Conservation (phyloP, 2,888 invertebrate species). For the Cosmia pyralina region DNA sequence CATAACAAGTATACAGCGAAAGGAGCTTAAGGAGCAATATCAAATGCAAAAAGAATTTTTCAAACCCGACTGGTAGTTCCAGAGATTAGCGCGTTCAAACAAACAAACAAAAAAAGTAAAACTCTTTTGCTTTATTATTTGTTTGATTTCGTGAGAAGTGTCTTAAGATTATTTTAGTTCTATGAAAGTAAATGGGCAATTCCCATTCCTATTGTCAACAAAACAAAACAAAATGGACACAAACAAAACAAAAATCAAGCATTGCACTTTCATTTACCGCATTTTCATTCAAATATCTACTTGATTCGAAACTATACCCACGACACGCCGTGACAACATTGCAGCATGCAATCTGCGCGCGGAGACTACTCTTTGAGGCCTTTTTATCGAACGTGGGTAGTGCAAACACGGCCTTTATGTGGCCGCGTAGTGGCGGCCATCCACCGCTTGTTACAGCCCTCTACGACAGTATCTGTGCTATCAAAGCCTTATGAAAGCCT, state of each 20-base stretch:
- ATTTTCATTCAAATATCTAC: slow-evolving; percentile 19
- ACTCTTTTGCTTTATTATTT: no score
- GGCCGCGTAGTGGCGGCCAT: slow-evolving; percentile 4
- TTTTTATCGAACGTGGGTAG: slow-evolving; percentile 48
- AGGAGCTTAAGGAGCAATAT: no score
- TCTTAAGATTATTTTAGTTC: not conserved
- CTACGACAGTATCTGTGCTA: slow-evolving; percentile 38
- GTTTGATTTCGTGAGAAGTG: not conserved
- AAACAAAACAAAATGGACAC: no score
- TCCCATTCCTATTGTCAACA: not conserved
- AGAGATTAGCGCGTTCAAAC: no score
- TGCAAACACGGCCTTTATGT: slow-evolving; percentile 55
- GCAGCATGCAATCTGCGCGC: slow-evolving; percentile 34
- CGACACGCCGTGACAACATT: not conserved
- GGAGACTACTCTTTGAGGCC: slow-evolving; percentile 35
- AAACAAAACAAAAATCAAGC: not conserved
- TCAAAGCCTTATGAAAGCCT: slow-evolving; percentile 38
- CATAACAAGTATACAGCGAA: no score
- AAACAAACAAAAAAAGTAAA: no score
- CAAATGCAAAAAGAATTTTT: no score
- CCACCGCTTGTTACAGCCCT: slow-evolving; percentile 14
- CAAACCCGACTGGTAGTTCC: no score
- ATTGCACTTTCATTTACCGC: not conserved
- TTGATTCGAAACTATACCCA: slow-evolving; percentile 9
- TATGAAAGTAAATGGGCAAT: not conserved